phyloP scores from a whole-genome alignment of 2,888 invertebrate species.

The Perithous albicinctus region DNA sequence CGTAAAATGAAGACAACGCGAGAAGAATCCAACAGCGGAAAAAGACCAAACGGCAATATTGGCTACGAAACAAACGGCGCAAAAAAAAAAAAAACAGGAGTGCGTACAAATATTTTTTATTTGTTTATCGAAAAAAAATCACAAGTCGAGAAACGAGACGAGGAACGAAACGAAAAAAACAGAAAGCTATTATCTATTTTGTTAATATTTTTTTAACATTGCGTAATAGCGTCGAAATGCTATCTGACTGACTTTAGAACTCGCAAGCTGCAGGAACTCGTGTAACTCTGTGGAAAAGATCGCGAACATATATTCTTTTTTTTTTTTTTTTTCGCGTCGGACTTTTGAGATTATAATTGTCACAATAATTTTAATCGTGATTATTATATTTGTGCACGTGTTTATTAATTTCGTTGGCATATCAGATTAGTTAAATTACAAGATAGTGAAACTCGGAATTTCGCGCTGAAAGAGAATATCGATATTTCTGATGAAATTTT shows the following conservation, averaged over 20 bases:
- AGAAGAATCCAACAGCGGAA: conserved; percentile 16
- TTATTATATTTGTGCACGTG: background rate
- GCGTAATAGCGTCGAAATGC: conserved; percentile 68
- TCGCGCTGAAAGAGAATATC: background rate
- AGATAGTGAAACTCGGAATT: background rate
- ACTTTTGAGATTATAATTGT: background rate
- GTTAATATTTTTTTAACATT: conserved; percentile 69
- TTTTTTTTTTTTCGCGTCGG: background rate
- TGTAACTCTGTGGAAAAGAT: conserved; percentile 61
- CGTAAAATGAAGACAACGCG: background rate
- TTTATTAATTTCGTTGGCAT: background rate
- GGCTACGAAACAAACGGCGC: background rate
- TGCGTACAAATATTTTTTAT: conserved; percentile 62
- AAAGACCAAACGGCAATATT: conserved; percentile 23
- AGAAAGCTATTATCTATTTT: conserved; percentile 70
- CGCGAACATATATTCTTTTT: background rate
- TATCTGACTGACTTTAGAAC: conserved; percentile 73
- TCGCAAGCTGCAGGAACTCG: conserved; percentile 68
- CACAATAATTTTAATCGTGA: background rate
- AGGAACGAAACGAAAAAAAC: conserved; percentile 32
- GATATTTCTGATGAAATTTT: background rate
- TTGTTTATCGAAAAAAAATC: conserved; percentile 64
- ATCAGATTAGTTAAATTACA: background rate
- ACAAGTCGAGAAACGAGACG: conserved; percentile 41
- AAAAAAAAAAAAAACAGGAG: too few species aligned